These are phyloP conservation scores for Ernsta delagoae DNA, from an alignment of 2,888 invertebrate species.

Conservation along the genomic window DNA sequence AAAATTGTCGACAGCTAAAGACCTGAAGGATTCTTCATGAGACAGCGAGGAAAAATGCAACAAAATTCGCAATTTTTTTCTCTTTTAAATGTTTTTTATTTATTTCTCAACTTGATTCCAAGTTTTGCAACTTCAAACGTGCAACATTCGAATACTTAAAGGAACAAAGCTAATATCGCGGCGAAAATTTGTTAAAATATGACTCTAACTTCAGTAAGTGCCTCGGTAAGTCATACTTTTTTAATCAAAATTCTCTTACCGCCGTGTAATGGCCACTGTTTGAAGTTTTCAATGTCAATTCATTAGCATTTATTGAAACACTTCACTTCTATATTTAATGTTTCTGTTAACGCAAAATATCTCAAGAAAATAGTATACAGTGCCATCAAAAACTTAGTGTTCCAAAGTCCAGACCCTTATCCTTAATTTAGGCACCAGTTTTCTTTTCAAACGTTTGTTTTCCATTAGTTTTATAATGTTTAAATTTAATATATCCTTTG, in stretches of 20 bases:
- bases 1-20: not conserved
- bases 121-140: constrained; percentile 1
- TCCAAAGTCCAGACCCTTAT: too few relatives aligned
- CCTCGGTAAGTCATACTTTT: constrained; percentile 46
- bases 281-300: constrained; percentile 41
- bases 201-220: constrained; percentile 44
- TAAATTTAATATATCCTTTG: too few relatives aligned
- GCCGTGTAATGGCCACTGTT: constrained; percentile 41
- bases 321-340: too few relatives aligned
- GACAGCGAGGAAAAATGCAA: not conserved
- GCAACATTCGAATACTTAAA: constrained; percentile 27
- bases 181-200: constrained; percentile 30
- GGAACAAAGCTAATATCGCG: constrained; percentile 33
- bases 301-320: constrained; percentile 32
- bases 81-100: too few relatives aligned
- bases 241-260: constrained; percentile 44
- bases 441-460: too few relatives aligned
- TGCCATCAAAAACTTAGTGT: too few relatives aligned
- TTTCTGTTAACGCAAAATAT: too few relatives aligned
- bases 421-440: too few relatives aligned
- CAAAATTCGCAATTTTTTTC: too few relatives aligned
- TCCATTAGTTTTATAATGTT: too few relatives aligned
- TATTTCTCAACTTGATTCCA: not conserved
- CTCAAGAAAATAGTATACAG: too few relatives aligned
- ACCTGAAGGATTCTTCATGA: not conserved